Base-by-base conservation (phyloP, 2,888 invertebrate genomes). In the Cecidostiba fungosa region DNA sequence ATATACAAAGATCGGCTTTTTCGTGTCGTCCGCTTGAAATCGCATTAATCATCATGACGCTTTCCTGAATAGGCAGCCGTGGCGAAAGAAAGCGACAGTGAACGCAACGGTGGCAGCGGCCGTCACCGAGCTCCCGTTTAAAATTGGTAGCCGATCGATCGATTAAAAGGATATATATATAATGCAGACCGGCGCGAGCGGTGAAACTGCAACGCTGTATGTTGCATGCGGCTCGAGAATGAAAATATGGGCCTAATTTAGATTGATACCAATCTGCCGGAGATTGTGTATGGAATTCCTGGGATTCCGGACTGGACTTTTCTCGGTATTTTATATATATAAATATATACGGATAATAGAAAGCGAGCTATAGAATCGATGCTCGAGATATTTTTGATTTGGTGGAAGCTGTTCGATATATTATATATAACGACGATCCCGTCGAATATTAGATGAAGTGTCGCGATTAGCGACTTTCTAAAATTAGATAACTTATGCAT, bases 391-490 rank as follows among this genome's bases (percentile, higher is more conserved):
- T 72, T 85, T 79, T 79, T 62, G 74, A 78, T 82, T 73, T 14
- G 26, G 26, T 32, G 66, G 29, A 50, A 69, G n/a, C 2, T 12
- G 26, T 29, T 26, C 66, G 26, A 74, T 66, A 69, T 32, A 59
- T 6, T n/a, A 8, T 6, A 5, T 6, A n/a, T 19, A 77, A 69
- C 32, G 14, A 39, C 43, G 50, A 79, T 76, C 80, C 32, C 39
- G 26, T 82, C 66, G 43, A 78, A 82, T 82, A 78, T 62, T n/a
- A 32, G 84, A 77, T 81, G 72, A 77, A 77, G 50, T 72, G 81
- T 77, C 43, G 32, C 66, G 84, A 84, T 84, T 84, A 79, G 26
- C n/a, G 47, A 80, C 84, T 84, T 80, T 84, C 84, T 79, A 84
- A 84, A 78, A 84, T 84, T 84, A 84, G 83, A 50, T 84, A 84